These are phyloP conservation scores for Smutsia gigantea DNA, from an alignment of 2,797 vertebrate species.

Conservation along the genomic window DNA sequence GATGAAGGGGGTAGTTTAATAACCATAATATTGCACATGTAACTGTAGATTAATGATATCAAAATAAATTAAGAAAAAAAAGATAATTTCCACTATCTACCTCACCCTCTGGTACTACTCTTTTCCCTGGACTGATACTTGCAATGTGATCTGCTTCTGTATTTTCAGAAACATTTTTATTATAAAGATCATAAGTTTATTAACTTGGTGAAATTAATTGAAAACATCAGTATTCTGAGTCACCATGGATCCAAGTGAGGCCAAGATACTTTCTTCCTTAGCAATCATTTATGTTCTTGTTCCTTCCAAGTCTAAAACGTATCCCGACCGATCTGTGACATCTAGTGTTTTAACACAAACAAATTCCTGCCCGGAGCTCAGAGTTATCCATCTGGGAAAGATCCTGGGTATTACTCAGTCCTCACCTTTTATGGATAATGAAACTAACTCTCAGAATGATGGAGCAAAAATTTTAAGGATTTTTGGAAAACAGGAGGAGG, in stretches of 20 bases:
- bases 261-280: not conserved
- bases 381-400: not conserved
- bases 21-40: too few relatives aligned
- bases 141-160: constrained; percentile 39
- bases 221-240: not conserved
- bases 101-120: not conserved
- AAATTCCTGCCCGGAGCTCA: not conserved
- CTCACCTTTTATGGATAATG: not conserved
- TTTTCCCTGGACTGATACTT: constrained; percentile 16
- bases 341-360: not conserved
- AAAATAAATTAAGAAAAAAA: too few relatives aligned
- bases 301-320: not conserved
- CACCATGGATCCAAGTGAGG: not conserved
- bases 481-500: not conserved
- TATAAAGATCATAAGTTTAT: constrained; percentile 85
- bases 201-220: constrained; percentile 76
- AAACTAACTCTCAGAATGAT: not conserved
- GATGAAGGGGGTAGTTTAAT: too few relatives aligned
- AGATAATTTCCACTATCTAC: constrained; percentile 17
- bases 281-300: not conserved
- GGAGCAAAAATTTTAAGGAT: not conserved
- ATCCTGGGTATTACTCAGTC: not conserved
- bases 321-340: not conserved
- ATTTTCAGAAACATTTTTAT: constrained; percentile 88
- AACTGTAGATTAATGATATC: too few relatives aligned